Base-by-base conservation (phyloP, 2,797 vertebrate species). In the Lophotriccus pileatus region DNA sequence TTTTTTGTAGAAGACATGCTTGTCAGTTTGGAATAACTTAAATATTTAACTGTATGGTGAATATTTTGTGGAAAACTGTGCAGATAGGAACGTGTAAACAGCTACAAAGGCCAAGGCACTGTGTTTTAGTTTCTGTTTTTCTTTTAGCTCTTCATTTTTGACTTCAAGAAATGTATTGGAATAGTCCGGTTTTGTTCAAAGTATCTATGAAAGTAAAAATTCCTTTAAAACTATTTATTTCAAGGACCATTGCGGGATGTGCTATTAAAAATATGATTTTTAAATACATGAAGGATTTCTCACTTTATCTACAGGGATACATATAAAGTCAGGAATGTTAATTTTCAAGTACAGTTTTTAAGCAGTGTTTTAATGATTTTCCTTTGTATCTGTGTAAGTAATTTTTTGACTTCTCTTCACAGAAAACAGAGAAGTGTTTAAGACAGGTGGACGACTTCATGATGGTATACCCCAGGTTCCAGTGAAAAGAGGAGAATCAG, bases 401-500 rank as follows among this genome's bases (percentile, higher is more conserved):
- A 74, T 68, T 55, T 63, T 39, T 87, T 87, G 37, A n/a, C 55
- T 89, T 94, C 12, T 89, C 87, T 87, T 77, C n/a, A 97, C 98
- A 99, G 96, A 98, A 92, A 97, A 97, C 39, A 97, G 96, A 89
- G 98, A 99, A 92, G 97, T 98, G 91, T 98, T 96, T 95, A 98
- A 98, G 94, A 98, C 98, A 8, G 98, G 98, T 3, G 98, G 99
- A 7, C 95, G 98, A 46, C 96, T 99, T 43, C 98, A 98, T 96
- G 98, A 98, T 7, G 98, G 99, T 47, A 98, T 99, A 49, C 98
- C 99, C 50, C 98, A 99, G 96, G 98, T 99, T 49, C 99, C 99
- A 41, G 97, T 95, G 66, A 98, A 94, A 89, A 98, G 99, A 86
- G 97, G 94, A 25, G 97, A 98, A 10, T 99, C 99, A 0, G 98